Evolutionary conservation across 2,113 vertebrate species (phyloP).

Genomic region (Prionailurus viverrinus): DNA sequence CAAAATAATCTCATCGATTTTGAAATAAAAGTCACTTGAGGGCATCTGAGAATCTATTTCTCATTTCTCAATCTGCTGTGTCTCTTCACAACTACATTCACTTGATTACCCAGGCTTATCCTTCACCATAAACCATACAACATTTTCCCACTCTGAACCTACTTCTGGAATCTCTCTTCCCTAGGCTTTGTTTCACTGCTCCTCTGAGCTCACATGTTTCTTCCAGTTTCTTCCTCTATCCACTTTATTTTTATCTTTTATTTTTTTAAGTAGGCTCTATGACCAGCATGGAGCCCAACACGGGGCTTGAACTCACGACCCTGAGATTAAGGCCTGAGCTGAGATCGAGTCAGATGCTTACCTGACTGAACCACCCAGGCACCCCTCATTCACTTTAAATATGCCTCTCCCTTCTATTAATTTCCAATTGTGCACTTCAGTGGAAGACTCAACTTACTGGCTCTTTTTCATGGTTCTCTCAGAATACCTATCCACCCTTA

Average conservation of each 20-base stretch:
- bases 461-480: background rate
- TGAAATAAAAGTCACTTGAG: background rate
- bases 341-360: too few relatives aligned
- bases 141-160: background rate
- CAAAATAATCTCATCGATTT: background rate
- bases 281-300: too few relatives aligned
- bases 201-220: background rate
- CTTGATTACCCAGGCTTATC: background rate
- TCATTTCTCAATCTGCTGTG: background rate
- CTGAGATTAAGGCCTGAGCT: too few relatives aligned
- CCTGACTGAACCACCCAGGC: too few relatives aligned
- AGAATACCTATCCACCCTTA: background rate
- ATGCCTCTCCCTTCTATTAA: background rate
- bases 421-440: background rate
- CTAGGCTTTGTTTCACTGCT: background rate
- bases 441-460: background rate
- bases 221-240: background rate
- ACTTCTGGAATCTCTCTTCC: background rate
- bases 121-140: background rate
- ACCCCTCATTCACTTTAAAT: background rate
- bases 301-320: too few relatives aligned
- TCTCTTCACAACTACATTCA: background rate
- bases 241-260: background rate
- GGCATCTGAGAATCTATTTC: background rate
- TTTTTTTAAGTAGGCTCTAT: background rate